These are phyloP conservation scores for Copsychus sechellarum DNA, from an alignment of 2,113 vertebrate genomes.

Conservation along the genomic window DNA sequence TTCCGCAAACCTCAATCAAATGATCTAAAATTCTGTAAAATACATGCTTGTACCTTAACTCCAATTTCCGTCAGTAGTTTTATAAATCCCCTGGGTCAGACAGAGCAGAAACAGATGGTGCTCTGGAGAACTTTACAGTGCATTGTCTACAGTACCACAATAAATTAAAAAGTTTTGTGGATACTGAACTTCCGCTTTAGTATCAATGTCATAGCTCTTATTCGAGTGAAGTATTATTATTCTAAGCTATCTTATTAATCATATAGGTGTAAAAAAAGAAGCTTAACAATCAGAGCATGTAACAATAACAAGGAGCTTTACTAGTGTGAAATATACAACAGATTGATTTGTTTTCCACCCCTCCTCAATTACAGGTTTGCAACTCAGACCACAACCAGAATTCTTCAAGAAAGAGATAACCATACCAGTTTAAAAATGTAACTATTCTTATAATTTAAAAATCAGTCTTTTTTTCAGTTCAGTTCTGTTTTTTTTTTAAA, in stretches of 20 bases:
- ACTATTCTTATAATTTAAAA: background rate
- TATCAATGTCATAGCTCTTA: constrained; percentile 24
- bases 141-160: background rate
- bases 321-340: constrained; percentile 37
- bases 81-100: constrained; percentile 62
- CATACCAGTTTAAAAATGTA: background rate
- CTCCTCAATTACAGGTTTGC: background rate
- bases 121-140: constrained; percentile 19
- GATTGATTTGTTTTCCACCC: background rate
- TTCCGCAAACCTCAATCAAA: constrained; percentile 67
- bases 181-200: constrained; percentile 48
- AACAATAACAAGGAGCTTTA: background rate
- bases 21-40: constrained; percentile 69
- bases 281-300: background rate
- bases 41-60: constrained; percentile 65
- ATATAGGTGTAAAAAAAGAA: background rate
- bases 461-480: background rate
- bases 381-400: constrained; percentile 31
- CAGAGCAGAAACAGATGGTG: constrained; percentile 72
- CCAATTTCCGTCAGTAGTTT: constrained; percentile 74
- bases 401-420: constrained; percentile 24
- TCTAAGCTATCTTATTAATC: constrained; percentile 31
- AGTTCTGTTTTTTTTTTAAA: too few species aligned
- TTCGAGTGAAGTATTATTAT: background rate
- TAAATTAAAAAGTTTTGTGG: background rate